Base-by-base conservation (phyloP, 2,113 vertebrate species). In the Vulpes lagopus region DNA sequence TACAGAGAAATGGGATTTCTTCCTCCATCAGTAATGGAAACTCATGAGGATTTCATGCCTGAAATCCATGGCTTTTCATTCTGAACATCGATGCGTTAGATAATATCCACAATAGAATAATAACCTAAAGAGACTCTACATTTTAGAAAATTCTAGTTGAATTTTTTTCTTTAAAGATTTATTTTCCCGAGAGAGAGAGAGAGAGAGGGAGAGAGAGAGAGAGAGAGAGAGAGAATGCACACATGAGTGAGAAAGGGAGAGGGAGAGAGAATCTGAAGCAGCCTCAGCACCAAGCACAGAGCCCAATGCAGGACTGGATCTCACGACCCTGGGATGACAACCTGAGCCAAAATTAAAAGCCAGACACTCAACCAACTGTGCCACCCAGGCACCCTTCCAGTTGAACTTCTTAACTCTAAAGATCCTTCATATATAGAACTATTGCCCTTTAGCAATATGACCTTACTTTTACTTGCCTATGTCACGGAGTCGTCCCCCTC, bases 101-200 rank as follows among this genome's bases (percentile, higher is more conserved):
- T 23, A 17, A 32, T 55, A 81, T 8, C 38, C 9, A 55, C 7
- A 55, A 51, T 64, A 86, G 55, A n/a, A 81, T 22, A 57, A 53
- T 4, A 74, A 64, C 38, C 16, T 35, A 76, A 59, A 17, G 25
- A 12, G 59, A 53, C n/a, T 38, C 19, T 30, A n/a, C 8, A 32
- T 57, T 62, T 73, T 94, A 80, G 49, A 73, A 92, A 69, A 59
- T 30, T 83, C 69, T 20, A 71, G 17, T 27, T 85, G 30, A 51
- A 51, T 84, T 91, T 85, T 25, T 87, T n/a, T n/a, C n/a, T 69
- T n/a, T 69, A 69, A 69, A 35, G 67, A 16, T 69, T 69, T 69
- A 69, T 69, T 69, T 69, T 19, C 32, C 67, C 20, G 17, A 69
- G 8, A 8, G 30, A 67, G 65, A 67, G 14, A 65, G 12, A 65